Conservation (phyloP, 1,140 invertebrate species). For the Sipha flava region DNA sequence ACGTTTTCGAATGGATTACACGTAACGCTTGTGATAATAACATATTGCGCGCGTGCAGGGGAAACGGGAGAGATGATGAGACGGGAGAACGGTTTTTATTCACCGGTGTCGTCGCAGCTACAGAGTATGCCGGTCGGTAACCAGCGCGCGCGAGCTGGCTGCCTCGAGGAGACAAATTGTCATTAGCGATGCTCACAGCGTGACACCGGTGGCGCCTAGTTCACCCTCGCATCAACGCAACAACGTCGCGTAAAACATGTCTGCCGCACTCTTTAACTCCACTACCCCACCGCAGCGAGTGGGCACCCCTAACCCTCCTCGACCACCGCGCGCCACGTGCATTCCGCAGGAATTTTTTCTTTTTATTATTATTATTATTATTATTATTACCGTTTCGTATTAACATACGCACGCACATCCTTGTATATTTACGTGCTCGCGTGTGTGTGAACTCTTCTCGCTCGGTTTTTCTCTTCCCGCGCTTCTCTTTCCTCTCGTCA, state of each 20-base stretch:
- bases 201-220: slow-evolving; percentile 29
- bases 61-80: background rate
- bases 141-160: background rate
- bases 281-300: background rate
- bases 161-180: slow-evolving; percentile 21
- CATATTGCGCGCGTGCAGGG: background rate
- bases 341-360: too few relatives aligned
- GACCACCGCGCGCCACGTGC: background rate
- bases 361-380: background rate
- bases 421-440: too few relatives aligned
- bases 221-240: slow-evolving; percentile 6
- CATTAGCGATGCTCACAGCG: slow-evolving; percentile 29
- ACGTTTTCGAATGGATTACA: background rate
- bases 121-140: background rate
- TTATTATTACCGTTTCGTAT: background rate
- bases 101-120: background rate
- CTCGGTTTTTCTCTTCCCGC: too few relatives aligned
- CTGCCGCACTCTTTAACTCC: background rate
- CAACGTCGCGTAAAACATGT: slow-evolving; percentile 18
- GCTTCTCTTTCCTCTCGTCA: too few relatives aligned
- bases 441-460: too few relatives aligned
- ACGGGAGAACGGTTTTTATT: slow-evolving; percentile 9
- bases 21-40: background rate
- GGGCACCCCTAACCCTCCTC: background rate
- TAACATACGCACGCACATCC: too few relatives aligned